phyloP scores from a whole-genome alignment of 2,113 vertebrate genomes.

The Phalacrocorax brasilianus region DNA sequence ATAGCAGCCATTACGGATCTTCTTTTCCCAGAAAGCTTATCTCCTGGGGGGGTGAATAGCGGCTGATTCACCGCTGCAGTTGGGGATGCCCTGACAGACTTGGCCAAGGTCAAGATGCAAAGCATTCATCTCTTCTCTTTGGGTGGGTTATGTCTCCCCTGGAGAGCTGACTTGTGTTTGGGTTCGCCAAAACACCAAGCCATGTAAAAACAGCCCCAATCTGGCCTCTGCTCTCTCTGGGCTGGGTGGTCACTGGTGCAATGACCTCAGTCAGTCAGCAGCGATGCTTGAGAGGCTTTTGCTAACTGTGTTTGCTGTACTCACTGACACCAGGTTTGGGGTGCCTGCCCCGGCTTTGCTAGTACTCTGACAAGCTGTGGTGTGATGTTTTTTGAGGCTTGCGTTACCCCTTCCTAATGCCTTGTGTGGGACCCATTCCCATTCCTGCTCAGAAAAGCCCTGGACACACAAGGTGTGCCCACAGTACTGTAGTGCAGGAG shows the following conservation, averaged over 20 bases:
- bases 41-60: neutral
- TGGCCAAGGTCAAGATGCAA: neutral
- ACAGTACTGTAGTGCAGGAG: rapidly evolving
- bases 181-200: neutral
- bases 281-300: neutral
- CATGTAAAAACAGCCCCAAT: neutral
- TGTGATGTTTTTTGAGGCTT: neutral
- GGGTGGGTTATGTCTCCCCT: neutral
- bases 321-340: neutral
- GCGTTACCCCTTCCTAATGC: neutral
- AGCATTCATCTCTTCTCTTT: neutral
- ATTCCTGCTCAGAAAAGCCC: neutral
- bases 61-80: neutral
- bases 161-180: neutral
- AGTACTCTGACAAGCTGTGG: neutral
- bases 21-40: neutral
- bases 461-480: neutral
- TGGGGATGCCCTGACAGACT: neutral
- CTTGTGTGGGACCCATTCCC: no score
- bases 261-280: neutral
- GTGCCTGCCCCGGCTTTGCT: neutral
- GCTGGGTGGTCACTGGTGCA: neutral
- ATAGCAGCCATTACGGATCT: neutral
- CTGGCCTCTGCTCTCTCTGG: no score
- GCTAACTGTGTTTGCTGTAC: neutral